Base-by-base conservation (phyloP, 2,797 vertebrate genomes). In the Karalla daura region DNA sequence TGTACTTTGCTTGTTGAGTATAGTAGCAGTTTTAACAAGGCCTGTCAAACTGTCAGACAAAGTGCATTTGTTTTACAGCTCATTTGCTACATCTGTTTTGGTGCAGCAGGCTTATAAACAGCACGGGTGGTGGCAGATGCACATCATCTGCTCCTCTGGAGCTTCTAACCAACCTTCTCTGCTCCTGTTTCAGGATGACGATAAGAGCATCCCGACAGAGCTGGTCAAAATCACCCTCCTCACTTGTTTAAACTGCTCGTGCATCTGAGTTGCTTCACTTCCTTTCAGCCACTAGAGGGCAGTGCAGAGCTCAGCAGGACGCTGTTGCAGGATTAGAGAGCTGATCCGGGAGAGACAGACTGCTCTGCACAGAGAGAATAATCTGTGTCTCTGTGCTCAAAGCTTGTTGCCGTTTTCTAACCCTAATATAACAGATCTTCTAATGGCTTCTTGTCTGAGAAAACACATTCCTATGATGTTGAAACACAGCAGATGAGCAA, bases 271-370 rank as follows among this genome's bases (percentile, higher is more conserved):
- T 81, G 90, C 69, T 74, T n/a, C 88, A 52, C 76, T 40, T 3
- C 1, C 15, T 55, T 62, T 56, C 12, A 5, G 37, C 91, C 94
- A 91, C 93, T 88, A 93, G 93, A 93, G 93, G 23, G 89, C 85
- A 88, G 86, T 67, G 80, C 86, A 88, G 90, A 88, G 91, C 88
- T 85, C 85, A 86, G 73, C 43, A 87, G 65, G 75, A 75, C 49
- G 3, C 49, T 71, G 72, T 78, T 83, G 86, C 83, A 89, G 76
- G 54, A 83, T 55, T 5, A 67, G 65, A 67, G 25, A 17, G 65
- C 14, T 51, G 27, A 74, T 68, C 23, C 43, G 25, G 37, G 41
- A 46, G 27, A 72, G 15, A 18, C 40, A 36, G 59, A 63, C 36
- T 54, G 50, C 55, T 66, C 52, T 63, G 52, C 58, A 64, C 59